A percentile compares a stretch with the other conserved stretches of the same genome.
phyloP scores from a whole-genome alignment of 2,888 invertebrate species.

The Augochlorella aurata region DNA sequence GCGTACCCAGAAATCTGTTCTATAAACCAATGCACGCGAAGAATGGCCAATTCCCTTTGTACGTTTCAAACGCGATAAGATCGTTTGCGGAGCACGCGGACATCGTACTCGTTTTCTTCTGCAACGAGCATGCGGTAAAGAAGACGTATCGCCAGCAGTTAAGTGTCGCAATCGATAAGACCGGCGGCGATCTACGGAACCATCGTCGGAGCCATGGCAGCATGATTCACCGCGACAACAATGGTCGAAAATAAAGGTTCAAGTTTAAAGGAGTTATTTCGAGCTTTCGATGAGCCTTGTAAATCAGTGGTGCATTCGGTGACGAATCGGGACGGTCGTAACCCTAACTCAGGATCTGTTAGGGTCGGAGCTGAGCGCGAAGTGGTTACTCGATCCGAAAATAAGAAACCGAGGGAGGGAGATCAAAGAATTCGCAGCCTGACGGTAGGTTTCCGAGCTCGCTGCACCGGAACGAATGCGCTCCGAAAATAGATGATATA shows the following conservation, averaged over 20 bases:
- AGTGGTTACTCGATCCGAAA: conserved; percentile 6
- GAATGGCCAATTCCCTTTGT: background rate
- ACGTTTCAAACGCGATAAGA: background rate
- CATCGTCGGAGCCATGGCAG: background rate
- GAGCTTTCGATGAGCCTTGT: background rate
- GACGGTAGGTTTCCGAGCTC: conserved; percentile 56
- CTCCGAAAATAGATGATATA: conserved; percentile 65
- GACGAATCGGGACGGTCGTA: background rate
- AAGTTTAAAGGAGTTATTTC: background rate
- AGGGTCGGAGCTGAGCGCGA: background rate
- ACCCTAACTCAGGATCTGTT: background rate
- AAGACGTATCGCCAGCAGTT: background rate
- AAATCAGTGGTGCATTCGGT: background rate
- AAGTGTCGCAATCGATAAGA: background rate
- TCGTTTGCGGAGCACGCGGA: too few species aligned
- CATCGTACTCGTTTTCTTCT: too few species aligned
- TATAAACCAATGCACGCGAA: background rate
- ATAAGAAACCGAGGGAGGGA: conserved; percentile 20
- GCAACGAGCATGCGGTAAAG: background rate
- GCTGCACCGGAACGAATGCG: conserved; percentile 52
- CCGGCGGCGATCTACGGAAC: background rate
- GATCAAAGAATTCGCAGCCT: conserved; percentile 1
- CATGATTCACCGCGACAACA: background rate
- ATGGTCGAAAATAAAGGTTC: background rate
- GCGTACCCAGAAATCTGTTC: background rate